phyloP scores from a whole-genome alignment of 2,113 vertebrate species.

The Mesocricetus auratus region DNA sequence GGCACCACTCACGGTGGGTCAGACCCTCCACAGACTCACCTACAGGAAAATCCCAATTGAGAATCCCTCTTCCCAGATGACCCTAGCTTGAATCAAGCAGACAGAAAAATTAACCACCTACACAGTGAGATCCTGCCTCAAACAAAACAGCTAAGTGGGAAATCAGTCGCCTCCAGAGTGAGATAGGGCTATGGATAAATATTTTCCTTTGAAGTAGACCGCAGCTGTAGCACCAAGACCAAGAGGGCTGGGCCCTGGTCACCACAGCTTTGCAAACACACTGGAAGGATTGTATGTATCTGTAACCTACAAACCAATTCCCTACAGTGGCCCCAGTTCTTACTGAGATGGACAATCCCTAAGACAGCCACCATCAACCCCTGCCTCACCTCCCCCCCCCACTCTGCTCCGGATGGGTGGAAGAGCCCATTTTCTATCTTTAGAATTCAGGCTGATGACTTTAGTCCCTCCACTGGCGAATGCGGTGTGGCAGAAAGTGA shows the following conservation, averaged over 20 bases:
- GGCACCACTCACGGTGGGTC: not conserved
- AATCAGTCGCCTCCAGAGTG: not conserved
- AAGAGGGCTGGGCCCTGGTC: too few relatives aligned
- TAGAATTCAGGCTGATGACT: not conserved
- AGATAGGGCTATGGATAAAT: not conserved
- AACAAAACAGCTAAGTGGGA: not conserved
- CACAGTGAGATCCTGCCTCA: not conserved
- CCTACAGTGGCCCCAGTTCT: not conserved
- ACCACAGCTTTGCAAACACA: not conserved
- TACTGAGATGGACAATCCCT: not conserved
- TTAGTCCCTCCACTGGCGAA: not conserved
- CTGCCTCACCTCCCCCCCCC: accelerated
- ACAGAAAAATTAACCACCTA: not conserved
- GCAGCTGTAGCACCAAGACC: not conserved
- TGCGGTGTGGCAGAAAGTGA: not conserved
- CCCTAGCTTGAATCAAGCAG: not conserved
- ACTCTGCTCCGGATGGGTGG: accelerated
- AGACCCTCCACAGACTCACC: not conserved
- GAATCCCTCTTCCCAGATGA: not conserved
- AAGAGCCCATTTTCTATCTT: not conserved
- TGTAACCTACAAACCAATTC: not conserved
- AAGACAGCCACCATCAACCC: accelerated
- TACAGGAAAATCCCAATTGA: not conserved
- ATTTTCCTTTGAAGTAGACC: not conserved
- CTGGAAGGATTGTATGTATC: not conserved